A percentile compares a stretch with the other conserved stretches of the same genome.
Evolutionary conservation across 2,888 invertebrate genomes (phyloP).

Genomic region (Drosophila macrospina): DNA sequence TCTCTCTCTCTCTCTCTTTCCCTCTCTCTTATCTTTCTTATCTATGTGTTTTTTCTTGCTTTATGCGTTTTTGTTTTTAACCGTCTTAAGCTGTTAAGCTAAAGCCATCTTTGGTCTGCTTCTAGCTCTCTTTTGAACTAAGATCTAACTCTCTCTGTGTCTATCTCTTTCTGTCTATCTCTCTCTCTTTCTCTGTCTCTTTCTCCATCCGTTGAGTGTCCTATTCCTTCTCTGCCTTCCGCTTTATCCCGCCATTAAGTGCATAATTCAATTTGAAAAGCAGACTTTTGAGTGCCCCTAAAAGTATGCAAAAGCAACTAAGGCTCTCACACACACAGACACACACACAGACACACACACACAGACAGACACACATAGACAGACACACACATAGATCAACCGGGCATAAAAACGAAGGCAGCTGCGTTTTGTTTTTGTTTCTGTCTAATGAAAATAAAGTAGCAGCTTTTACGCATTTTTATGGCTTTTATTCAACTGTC

Average conservation of each 20-base stretch:
- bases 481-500: conserved; percentile 74
- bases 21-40: too few relatives aligned
- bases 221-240: not conserved
- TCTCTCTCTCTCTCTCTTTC: too few relatives aligned
- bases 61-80: too few relatives aligned
- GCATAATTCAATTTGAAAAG: conserved; percentile 74
- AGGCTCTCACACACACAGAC: conserved; percentile 7
- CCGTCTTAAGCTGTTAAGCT: too few relatives aligned
- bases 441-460: conserved; percentile 76
- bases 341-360: conserved; percentile 15
- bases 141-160: not conserved
- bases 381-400: conserved; percentile 56
- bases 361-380: not conserved
- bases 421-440: conserved; percentile 24
- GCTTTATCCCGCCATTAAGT: conserved; percentile 62
- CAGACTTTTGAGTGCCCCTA: conserved; percentile 64
- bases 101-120: too few relatives aligned
- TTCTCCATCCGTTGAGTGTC: not conserved
- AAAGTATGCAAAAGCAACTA: conserved; percentile 75
- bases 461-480: conserved; percentile 79
- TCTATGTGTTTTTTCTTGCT: too few relatives aligned
- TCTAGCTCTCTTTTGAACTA: not conserved
- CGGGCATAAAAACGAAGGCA: conserved; percentile 42
- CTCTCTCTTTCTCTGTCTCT: not conserved
- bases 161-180: not conserved